These are phyloP conservation scores for Meloidogyne hapla DNA, from an alignment of 1,140 invertebrate genomes.

Conservation along the genomic window DNA sequence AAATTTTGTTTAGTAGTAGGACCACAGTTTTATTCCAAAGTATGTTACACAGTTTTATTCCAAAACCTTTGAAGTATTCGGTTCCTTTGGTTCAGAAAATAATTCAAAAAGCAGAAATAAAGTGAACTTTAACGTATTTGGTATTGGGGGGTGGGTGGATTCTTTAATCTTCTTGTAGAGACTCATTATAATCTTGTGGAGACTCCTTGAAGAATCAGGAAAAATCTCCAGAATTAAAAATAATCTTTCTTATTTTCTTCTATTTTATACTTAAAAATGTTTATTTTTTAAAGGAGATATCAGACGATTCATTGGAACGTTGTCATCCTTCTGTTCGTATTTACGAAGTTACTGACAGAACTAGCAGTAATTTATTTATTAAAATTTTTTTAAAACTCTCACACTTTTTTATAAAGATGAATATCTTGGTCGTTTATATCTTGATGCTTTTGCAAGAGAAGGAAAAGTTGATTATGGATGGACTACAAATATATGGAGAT, in stretches of 20 bases:
- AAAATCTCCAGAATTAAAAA: no score
- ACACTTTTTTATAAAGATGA: slow-evolving; percentile 39
- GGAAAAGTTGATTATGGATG: slow-evolving; percentile 47
- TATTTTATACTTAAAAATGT: slow-evolving; percentile 20
- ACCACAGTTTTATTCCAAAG: no score
- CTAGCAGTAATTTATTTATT: slow-evolving; percentile 27
- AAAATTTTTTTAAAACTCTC: slow-evolving; percentile 21
- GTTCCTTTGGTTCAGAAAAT: no score
- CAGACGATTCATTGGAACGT: slow-evolving; percentile 45
- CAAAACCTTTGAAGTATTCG: no score
- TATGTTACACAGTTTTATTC: no score
- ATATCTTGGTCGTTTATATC: slow-evolving; percentile 58
- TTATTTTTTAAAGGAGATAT: slow-evolving; percentile 45
- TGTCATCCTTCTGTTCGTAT: slow-evolving; percentile 58
- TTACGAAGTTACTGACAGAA: slow-evolving; percentile 52
- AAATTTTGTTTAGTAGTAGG: no score
- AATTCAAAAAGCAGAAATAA: no score
- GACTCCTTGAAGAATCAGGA: no score
- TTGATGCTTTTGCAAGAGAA: slow-evolving; percentile 57
- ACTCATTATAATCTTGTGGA: no score
- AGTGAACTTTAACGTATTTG: no score
- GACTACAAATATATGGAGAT: slow-evolving; percentile 55
- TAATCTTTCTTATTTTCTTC: neutral
- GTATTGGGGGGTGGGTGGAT: no score
- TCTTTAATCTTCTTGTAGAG: no score